Conservation (phyloP, 2,113 vertebrate species). For the Galemys pyrenaicus region DNA sequence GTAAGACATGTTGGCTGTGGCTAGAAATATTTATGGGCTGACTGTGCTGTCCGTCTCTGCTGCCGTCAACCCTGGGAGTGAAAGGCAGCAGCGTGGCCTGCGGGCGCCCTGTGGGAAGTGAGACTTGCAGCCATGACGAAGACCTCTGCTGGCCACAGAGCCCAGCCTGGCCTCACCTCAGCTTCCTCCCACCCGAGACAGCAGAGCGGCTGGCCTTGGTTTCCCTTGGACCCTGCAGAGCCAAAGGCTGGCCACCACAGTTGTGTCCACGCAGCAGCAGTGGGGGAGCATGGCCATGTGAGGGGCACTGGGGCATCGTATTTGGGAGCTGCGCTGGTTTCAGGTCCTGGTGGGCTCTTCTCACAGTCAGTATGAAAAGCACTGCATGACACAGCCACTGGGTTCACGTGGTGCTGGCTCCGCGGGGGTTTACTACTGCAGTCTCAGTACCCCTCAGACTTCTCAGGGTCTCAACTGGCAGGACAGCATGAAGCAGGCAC, state of each 20-base stretch:
- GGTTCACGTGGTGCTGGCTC: fast-evolving
- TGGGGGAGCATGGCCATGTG: too few relatives aligned
- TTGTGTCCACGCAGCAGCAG: too few relatives aligned
- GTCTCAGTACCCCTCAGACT: not conserved
- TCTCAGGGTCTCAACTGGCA: not conserved
- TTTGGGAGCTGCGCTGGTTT: too few relatives aligned
- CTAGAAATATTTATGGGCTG: slow-evolving; percentile 79
- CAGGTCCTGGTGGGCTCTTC: not conserved
- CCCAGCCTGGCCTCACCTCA: not conserved
- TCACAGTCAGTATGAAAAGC: not conserved
- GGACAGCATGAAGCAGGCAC: not conserved
- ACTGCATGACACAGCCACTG: not conserved
- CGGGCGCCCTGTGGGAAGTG: not conserved
- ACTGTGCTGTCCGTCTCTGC: not conserved
- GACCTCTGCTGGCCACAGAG: not conserved
- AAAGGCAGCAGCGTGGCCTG: not conserved
- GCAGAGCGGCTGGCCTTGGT: slow-evolving; percentile 16
- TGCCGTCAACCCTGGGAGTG: not conserved
- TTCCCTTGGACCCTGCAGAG: too few relatives aligned
- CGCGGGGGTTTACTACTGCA: fast-evolving
- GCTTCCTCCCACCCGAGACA: not conserved
- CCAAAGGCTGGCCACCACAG: too few relatives aligned
- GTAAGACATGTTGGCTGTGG: slow-evolving; percentile 50
- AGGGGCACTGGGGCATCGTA: fast-evolving
- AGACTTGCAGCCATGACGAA: not conserved